Evolutionary conservation across 2,888 invertebrate genomes (phyloP), one percentile per base, ranked within the genome.

Genomic region (Acleris cristana): DNA sequence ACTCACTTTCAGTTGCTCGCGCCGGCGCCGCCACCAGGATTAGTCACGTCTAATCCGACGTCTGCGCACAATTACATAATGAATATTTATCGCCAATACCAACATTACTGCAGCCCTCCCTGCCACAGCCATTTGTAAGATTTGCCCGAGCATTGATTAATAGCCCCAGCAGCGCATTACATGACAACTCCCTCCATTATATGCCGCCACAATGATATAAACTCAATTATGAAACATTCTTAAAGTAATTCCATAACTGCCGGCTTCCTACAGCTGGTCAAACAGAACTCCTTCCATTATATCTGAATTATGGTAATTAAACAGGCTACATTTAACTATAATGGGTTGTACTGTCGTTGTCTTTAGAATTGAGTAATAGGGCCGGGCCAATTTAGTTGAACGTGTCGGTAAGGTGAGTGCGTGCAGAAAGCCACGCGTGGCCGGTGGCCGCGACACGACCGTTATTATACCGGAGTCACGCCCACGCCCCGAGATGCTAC

Each of bases 351-450:
- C 51, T 54, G 34, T 53, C 53, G 34, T 26, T 65, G 40, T 58
- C 64, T 26, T 64, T 57, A 52, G 26, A 52, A 64, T 58, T 58
- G 44, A 45, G 52, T 64, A 52, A 40, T 67, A 53, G 51, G 65
- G 70, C 72, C 63, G 63, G 73, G 72, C 70, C 75, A 75, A 81
- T 80, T 80, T 80, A 70, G 73, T 70, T 69, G 71, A 76, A 79
- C 77, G 77, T 76, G 79, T 76, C 74, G 74, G 71, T 74, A 66
- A 73, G 70, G 76, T 71, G 71, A 73, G 73, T 76, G 81, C 83
- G 80, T 82, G 82, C 80, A 81, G 79, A 82, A 80, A 81, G 70
- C 73, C 77, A 77, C 79, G 78, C 79, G 74, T 78, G 78, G 73
- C 64, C 76, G 66, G 71, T 71, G 69, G 58, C 57, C 54, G 65